Evolutionary conservation across 2,797 vertebrate species (phyloP).

Genomic region (Hydrocynus forskahlii): DNA sequence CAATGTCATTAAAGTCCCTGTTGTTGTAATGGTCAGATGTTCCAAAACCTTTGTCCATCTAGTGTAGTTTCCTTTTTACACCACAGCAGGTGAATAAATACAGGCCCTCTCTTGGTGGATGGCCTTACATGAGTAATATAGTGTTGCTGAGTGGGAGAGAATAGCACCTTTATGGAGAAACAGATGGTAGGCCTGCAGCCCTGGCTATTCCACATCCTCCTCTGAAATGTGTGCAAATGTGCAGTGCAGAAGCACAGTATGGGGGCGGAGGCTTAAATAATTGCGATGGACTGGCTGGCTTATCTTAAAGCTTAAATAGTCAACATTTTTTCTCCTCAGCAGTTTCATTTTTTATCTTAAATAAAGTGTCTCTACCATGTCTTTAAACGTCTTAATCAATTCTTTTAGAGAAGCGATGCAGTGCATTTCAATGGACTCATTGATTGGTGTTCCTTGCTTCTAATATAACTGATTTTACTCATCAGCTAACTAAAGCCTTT

Average conservation of each 20-base stretch:
- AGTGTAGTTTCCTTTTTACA: background rate
- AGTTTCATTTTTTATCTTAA: background rate
- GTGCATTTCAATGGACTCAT: background rate
- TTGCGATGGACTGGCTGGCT: background rate
- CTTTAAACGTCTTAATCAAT: background rate
- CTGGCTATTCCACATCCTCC: slow-evolving; percentile 14
- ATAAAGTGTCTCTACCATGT: background rate
- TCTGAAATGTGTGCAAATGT: slow-evolving; percentile 29
- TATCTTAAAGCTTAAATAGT: background rate
- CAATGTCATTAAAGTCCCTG: too few species aligned
- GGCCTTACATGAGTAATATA: background rate
- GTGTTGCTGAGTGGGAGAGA: background rate
- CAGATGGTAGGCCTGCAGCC: slow-evolving; percentile 25
- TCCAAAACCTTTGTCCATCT: too few species aligned
- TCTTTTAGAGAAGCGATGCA: background rate
- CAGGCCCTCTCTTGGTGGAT: background rate
- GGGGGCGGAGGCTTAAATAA: background rate
- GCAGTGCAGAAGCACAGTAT: slow-evolving; percentile 15
- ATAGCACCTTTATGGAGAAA: slow-evolving; percentile 27
- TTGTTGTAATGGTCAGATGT: too few species aligned
- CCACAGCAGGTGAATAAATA: slow-evolving; percentile 1
- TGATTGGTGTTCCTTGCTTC: background rate
- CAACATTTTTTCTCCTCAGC: background rate
- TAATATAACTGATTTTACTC: background rate
- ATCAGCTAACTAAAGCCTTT: slow-evolving; percentile 8